These are phyloP conservation scores for Sycophaga agraensis DNA, from an alignment of 1,140 invertebrate species.

Conservation along the genomic window DNA sequence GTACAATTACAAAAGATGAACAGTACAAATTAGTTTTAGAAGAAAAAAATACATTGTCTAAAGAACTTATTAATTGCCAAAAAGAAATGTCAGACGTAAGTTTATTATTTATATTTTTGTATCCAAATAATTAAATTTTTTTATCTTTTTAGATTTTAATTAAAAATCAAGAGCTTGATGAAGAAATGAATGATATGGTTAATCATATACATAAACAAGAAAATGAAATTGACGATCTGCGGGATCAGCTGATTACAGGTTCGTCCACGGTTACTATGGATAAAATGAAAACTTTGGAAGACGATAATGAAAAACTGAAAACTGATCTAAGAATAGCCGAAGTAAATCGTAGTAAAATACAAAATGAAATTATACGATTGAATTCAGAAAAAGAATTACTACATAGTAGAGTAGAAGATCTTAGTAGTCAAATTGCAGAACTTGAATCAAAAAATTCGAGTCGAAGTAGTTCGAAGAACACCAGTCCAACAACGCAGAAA, in stretches of 20 bases:
- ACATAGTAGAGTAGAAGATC: slow-evolving; percentile 7
- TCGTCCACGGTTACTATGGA: slow-evolving; percentile 4
- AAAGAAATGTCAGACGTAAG: slow-evolving; percentile 10
- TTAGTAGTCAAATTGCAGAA: slow-evolving; percentile 32
- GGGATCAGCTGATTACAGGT: slow-evolving; percentile 21
- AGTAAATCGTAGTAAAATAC: slow-evolving; percentile 10
- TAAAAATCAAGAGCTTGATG: slow-evolving; percentile 24
- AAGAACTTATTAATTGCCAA: not conserved
- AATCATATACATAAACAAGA: slow-evolving; percentile 33
- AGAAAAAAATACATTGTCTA: slow-evolving; percentile 3
- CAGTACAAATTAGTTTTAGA: not conserved
- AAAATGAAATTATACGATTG: slow-evolving; percentile 23
- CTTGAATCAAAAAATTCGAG: slow-evolving; percentile 36
- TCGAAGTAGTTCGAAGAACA: slow-evolving; percentile 33
- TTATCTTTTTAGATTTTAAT: not conserved
- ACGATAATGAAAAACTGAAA: slow-evolving; percentile 30
- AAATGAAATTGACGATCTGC: slow-evolving; percentile 26
- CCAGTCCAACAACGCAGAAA: slow-evolving; percentile 36
- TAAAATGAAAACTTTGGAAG: slow-evolving; percentile 29
- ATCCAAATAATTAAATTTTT: not conserved
- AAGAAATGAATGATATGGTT: slow-evolving; percentile 40
- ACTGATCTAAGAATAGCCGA: slow-evolving; percentile 14
- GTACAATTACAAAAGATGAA: slow-evolving; percentile 1
- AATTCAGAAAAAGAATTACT: slow-evolving; percentile 18
- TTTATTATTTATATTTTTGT: slow-evolving; percentile 1